Evolutionary conservation across 2,888 invertebrate species (phyloP), one percentile per base, ranked within the genome.

Genomic region (Andrena dorsata): DNA sequence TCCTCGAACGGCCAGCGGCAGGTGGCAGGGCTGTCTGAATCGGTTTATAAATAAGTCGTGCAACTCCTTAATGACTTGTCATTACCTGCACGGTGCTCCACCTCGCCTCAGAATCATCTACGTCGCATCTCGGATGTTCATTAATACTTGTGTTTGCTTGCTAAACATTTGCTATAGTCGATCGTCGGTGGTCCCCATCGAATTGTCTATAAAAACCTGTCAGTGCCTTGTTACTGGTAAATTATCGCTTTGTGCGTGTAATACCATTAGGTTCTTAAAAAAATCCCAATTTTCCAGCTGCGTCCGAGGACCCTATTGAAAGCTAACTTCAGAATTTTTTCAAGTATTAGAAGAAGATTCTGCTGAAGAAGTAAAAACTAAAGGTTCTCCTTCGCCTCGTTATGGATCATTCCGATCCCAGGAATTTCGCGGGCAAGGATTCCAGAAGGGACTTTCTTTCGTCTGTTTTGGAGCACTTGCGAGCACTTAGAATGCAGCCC

Each of bases 11-110:
- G n/a, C 13, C 66, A 41, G 20, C 75, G 51, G 64, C 80, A 83
- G 82, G 76, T 80, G 82, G 76, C 79, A 60, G 70, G 72, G 49
- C 47, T 49, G 69, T 69, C 80, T 64, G 73, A 76, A 81, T 81
- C 75, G 79, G 68, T 76, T 86, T 88, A 83, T 76, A 88, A 88
- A 87, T 88, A 85, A 80, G 79, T 80, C 83, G 60, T 65, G 82
- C 68, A 78, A 66, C 74, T 66, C 16, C 74, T 77, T 81, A 80
- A 80, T 69, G 71, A 35, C 26, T 70, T 60, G 64, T 84, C 82
- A 56, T 83, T 89, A 76, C 32, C 74, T 58, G 49, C 68, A 30
- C 41, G 63, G 16, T n/a, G 56, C 35, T 35, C 61, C 32, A 60
- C 58, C 16, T 2, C 51, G 20, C 28, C 16, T 60, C 30, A n/a